Base-by-base conservation (phyloP, 2,113 vertebrate species). In the Colaptes auratus region DNA sequence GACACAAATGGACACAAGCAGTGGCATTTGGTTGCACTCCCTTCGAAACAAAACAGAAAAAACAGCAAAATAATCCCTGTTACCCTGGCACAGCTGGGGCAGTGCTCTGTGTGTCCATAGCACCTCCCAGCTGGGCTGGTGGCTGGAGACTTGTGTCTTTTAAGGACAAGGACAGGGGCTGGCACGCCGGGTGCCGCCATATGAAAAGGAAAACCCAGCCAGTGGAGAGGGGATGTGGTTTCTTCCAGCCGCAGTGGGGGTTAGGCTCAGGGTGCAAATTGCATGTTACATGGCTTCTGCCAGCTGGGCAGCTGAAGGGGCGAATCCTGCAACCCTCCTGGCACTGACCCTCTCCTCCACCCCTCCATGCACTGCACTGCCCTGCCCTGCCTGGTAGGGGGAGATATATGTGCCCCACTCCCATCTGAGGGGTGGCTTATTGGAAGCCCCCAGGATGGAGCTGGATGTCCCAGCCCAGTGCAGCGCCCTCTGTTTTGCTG, bases 91-190 rank as follows among this genome's bases (percentile, higher is more conserved):
- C 0, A 0, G 39, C 71, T 73, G 69, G 64, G 76, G 83, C 73
- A 83, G 69, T 6, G 28, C 18, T 82, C 65, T 59, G n/a, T 70
- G 89, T 79, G 85, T 79, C 79, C 0, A 0, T 60, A 82, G 82
- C 72, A 76, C 69, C 69, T 85, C 90, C 72, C 0, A 0, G 46
- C 46, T 11, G 0, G 1, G 46, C 46, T 91, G 81, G 31, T 87
- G 66, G 66, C 36, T 89, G 82, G 82, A 39, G 50, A 5, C 39
- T 89, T 66, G 48, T 86, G 92, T 91, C 90, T 91, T 94, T 90
- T 95, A 88, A 95, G 93, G 96, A 91, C 90, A 93, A 86, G 90
- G 84, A 66, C 64, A 7, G 50, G 90, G 92, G 79, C 55, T 92
- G 90, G 87, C 91, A 67, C 0, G 19, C 66, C 12, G 9, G n/a